Evolutionary conservation across 92 coral and sea anemone species (phyloP).

Genomic region (Bergia sp.): DNA sequence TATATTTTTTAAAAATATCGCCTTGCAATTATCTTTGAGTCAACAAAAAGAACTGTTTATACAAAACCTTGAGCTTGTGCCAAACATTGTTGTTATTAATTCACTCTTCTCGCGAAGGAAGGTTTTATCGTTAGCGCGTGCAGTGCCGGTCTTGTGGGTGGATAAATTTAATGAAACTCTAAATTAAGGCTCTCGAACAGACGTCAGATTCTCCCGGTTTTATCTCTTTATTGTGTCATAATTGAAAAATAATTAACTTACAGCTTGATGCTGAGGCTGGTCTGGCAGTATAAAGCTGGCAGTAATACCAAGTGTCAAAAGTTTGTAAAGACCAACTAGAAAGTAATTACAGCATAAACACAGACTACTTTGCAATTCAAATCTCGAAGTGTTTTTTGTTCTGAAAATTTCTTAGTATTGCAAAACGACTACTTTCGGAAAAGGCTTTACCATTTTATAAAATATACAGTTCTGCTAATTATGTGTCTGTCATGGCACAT

Average conservation of each 20-base stretch:
- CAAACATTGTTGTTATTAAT: not conserved
- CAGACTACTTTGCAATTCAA: slow-evolving; percentile 14
- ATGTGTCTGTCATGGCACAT: no score
- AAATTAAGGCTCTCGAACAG: not conserved
- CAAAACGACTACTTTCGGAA: not conserved
- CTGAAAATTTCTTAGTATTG: no score
- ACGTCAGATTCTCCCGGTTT: not conserved
- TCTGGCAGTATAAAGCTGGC: not conserved
- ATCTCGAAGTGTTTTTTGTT: not conserved
- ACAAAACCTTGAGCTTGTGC: not conserved
- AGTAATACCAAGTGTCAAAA: not conserved
- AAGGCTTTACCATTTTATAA: not conserved
- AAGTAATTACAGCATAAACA: not conserved
- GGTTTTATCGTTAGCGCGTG: not conserved
- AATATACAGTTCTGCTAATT: no score
- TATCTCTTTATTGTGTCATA: slow-evolving; percentile 20
- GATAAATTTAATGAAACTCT: not conserved
- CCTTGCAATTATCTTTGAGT: not conserved
- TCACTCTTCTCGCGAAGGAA: not conserved
- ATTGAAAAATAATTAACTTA: slow-evolving; percentile 17
- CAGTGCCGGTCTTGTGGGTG: no score
- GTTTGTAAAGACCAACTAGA: not conserved
- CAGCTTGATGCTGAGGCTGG: not conserved
- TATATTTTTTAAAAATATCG: not conserved
- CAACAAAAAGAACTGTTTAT: not conserved